Evolutionary conservation across 92 coral and sea anemone species (phyloP).

Genomic region (Hydrozoanthus gracilis): DNA sequence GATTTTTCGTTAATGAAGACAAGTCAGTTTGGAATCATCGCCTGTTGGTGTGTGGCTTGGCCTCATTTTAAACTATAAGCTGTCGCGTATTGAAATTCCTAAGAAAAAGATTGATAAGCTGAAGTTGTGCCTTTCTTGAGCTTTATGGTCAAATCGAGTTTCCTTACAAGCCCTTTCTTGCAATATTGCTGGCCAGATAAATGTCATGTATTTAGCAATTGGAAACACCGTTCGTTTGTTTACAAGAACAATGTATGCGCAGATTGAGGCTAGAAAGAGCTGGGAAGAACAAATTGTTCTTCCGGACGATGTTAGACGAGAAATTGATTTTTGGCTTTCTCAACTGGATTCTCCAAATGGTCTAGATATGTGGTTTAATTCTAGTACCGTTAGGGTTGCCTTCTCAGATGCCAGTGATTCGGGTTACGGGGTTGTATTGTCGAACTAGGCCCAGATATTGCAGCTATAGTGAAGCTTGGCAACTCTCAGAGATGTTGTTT

Average conservation of each 20-base stretch:
- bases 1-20: no score
- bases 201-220: conserved; percentile 34
- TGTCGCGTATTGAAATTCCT: no score
- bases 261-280: conserved; percentile 13
- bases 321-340: conserved; percentile 30
- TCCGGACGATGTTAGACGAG: neutral
- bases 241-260: no score
- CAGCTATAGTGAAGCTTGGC: neutral
- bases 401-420: conserved; percentile 14
- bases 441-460: conserved; percentile 35
- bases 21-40: no score
- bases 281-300: neutral
- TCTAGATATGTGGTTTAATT: conserved; percentile 25
- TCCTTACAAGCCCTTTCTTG: neutral
- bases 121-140: no score
- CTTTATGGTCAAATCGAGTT: neutral
- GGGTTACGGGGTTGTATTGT: conserved; percentile 7
- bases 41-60: no score
- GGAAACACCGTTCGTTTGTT: no score
- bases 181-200: conserved; percentile 36
- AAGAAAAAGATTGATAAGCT: no score
- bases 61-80: no score
- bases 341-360: conserved; percentile 25
- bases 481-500: neutral
- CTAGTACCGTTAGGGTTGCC: conserved; percentile 39